Base-by-base conservation (phyloP, 2,888 invertebrate species). In the Drosophila siamana region DNA sequence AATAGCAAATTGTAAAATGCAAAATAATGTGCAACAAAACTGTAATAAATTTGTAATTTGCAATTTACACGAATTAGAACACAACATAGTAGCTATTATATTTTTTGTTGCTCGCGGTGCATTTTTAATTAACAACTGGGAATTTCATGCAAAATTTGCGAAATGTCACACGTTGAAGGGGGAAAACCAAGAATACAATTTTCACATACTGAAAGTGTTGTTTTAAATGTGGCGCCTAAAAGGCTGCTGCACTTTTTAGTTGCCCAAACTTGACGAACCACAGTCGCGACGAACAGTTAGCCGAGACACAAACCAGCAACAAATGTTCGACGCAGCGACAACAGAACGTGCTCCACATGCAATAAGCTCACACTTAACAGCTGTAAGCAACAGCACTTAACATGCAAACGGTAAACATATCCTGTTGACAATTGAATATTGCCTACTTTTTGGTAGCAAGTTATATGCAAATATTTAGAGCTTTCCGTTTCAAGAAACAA, bases 21-120 rank as follows among this genome's bases (percentile, higher is more conserved):
- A 36, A 65, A 72, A 55, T 43, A n/a, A 33, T 33, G 11, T 33
- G 33, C 33, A 33, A 28, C 8, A 33, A 57, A 70, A 59, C 64
- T 69, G 60, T n/a, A n/a, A n/a, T 65, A 26, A 66, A 66, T 41
- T 46, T 13, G 11, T 68, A 68, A 78, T 70, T 83, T 67, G 86
- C 79, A 80, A 76, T 69, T 83, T 67, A 83, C 82, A 83, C 84
- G 81, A 77, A 83, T 71, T 84, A 70, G 71, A 80, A 70, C 84
- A 80, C 64, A 67, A 41, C 52, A 52, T 52, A 52, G 41, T 55
- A n/a, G n/a, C n/a, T n/a, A n/a, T n/a, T n/a, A n/a, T n/a, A n/a
- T n/a, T 60, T 46, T 22, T 44, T n/a, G 52, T 46, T 22, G 24
- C 11, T 44, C 22, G 22, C n/a, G 22, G n/a, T 16, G 38, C 26